Percentiles rank a stretch among this genome's conserved stretches.
Evolutionary conservation across 1,140 invertebrate species (phyloP).

Genomic region (Limonius californicus): DNA sequence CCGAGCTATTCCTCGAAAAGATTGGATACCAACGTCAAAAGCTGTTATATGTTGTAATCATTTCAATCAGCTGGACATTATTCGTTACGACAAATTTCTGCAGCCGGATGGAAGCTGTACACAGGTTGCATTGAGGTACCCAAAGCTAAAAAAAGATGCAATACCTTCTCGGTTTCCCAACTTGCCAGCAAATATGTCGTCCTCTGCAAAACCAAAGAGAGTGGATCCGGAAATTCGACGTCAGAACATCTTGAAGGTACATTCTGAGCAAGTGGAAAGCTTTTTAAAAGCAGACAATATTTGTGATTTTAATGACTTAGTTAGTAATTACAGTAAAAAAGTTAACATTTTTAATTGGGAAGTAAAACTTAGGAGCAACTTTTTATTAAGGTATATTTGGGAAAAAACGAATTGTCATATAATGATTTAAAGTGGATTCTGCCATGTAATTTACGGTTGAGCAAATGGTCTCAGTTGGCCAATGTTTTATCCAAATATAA

Average conservation of each 20-base stretch:
- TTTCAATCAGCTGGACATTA: too few species aligned
- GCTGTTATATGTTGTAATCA: too few species aligned
- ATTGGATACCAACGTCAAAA: too few species aligned
- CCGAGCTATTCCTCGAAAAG: too few species aligned
- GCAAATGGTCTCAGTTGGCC: neutral
- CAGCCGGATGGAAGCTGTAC: too few species aligned
- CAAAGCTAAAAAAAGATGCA: neutral
- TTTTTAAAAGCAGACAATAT: neutral
- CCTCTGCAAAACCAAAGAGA: neutral
- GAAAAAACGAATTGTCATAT: neutral
- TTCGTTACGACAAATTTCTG: too few species aligned
- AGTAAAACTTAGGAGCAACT: neutral
- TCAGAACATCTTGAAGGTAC: neutral
- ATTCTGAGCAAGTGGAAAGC: neutral
- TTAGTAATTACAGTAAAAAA: neutral
- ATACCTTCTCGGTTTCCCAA: neutral
- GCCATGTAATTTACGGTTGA: neutral
- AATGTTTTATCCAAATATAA: neutral
- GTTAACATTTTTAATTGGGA: neutral
- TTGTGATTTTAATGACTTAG: neutral
- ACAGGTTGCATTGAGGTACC: too few species aligned
- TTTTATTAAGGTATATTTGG: neutral
- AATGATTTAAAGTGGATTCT: neutral
- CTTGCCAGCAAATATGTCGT: neutral
- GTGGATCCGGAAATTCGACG: neutral